These are phyloP conservation scores for Dasysyrphus tricinctus DNA, from an alignment of 2,888 invertebrate genomes.

Conservation along the genomic window DNA sequence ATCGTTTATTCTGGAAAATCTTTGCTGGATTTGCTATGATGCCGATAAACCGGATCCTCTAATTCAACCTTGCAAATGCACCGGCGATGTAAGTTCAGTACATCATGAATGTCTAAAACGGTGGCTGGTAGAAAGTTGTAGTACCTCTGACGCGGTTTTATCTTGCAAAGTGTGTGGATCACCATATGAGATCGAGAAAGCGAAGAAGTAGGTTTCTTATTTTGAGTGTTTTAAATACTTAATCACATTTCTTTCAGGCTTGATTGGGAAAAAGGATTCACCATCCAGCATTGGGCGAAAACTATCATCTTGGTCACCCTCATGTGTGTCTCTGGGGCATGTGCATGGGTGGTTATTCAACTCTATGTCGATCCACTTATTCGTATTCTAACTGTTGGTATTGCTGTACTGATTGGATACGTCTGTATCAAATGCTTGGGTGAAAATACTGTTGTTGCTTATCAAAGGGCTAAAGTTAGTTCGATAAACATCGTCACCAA, in stretches of 20 bases:
- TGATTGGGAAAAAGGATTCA: constrained; percentile 93
- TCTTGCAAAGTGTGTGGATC: constrained; percentile 94
- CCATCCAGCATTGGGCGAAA: constrained; percentile 92
- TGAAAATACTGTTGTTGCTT: constrained; percentile 94
- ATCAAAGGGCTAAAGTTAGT: constrained; percentile 94
- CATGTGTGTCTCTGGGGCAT: constrained; percentile 90
- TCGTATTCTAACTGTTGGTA: constrained; percentile 91
- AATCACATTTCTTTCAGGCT: constrained; percentile 83
- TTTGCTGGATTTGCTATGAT: constrained; percentile 98
- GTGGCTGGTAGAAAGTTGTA: constrained; percentile 95
- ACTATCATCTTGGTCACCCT: constrained; percentile 91
- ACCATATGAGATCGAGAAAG: constrained; percentile 91
- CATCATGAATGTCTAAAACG: constrained; percentile 95
- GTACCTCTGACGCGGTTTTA: constrained; percentile 87
- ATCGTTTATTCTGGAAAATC: constrained; percentile 86
- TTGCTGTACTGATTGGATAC: constrained; percentile 92
- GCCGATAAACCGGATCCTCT: constrained; percentile 90
- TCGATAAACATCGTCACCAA: constrained; percentile 89
- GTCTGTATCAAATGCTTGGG: constrained; percentile 94
- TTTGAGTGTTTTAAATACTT: neutral
- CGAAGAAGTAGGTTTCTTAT: constrained; percentile 85
- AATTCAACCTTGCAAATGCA: constrained; percentile 95
- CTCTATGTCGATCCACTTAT: constrained; percentile 90
- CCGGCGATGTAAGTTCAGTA: constrained; percentile 95
- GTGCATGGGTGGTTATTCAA: constrained; percentile 92